Evolutionary conservation across 1,140 invertebrate species (phyloP), one percentile per base, ranked within the genome.

Genomic region (Plutomurus gul): DNA sequence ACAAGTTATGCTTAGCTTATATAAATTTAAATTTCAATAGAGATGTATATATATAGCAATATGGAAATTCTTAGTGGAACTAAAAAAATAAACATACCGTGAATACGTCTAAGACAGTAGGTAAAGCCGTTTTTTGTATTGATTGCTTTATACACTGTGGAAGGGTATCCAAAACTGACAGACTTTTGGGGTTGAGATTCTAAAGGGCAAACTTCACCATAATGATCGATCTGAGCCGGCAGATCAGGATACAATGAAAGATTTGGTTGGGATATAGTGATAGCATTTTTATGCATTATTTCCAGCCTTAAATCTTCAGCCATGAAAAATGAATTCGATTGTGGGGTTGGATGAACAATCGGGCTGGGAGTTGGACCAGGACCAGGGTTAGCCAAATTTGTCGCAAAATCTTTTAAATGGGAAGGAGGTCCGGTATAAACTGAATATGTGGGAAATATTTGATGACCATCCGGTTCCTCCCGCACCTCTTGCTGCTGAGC

Each of bases 131-230:
- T 96, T 88, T 95, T 95, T 3, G 93, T 73, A 88, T 96, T 93
- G 47, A 93, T 93, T 72, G 94, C 96, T 88, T 96, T 95, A 87
- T 96, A 98, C 51, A 94, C 94, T n/a, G 93, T 93, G 49, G 93
- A 93, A 82, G 92, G 91, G 85, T 93, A 94, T 20, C 92, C 91
- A 84, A 86, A 94, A 85, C 85, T 91, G 85, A 82, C 91, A 86
- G 85, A 94, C 90, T 89, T 92, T 82, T 81, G 85, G 13, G 86
- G 85, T 4, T 88, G 86, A n/a, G 87, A 85, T 87, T 99, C 96
- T 70, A 98, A 86, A 0, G 95, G 96, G 84, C 92, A 92, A 25
- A 98, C 85, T 71, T 97, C 94, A 77, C 94, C 91, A 86, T 96
- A 99, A 85, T 93, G 94, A 84, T 97, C 95, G 72, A 98, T 92